phyloP scores from a whole-genome alignment of 2,888 invertebrate species.

The Aleiodes leptofemur region DNA sequence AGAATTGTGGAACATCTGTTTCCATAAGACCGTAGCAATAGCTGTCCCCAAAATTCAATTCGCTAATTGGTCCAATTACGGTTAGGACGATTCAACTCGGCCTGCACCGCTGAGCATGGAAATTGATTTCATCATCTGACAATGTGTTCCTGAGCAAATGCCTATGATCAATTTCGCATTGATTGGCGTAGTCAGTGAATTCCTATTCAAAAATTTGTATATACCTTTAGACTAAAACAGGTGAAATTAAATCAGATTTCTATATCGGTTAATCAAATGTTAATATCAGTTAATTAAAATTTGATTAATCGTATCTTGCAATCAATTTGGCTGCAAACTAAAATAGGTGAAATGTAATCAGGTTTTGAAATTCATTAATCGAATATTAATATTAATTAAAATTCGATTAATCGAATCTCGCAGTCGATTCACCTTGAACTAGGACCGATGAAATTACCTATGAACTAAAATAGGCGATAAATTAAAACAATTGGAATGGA shows the following conservation, averaged over 20 bases:
- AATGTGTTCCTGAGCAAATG: slow-evolving; percentile 36
- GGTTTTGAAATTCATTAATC: neutral
- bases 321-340: no score
- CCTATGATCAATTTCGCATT: slow-evolving; percentile 31
- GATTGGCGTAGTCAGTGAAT: slow-evolving; percentile 35
- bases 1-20: slow-evolving; percentile 2
- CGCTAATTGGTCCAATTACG: slow-evolving; percentile 43
- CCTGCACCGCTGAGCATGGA: slow-evolving; percentile 38
- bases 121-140: slow-evolving; percentile 44
- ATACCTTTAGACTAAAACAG: no score
- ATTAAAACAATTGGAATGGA: no score
- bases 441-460: no score
- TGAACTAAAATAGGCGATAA: no score
- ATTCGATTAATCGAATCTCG: no score
- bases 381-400: no score
- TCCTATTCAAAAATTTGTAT: slow-evolving; percentile 2
- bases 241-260: neutral
- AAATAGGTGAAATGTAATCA: no score
- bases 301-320: no score
- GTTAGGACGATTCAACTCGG: slow-evolving; percentile 12
- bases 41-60: slow-evolving; percentile 43
- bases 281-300: no score
- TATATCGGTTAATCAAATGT: no score
- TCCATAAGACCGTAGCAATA: slow-evolving; percentile 13
- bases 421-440: no score